phyloP scores from a whole-genome alignment of 2,888 invertebrate species.

The Stomorhina lunata region DNA sequence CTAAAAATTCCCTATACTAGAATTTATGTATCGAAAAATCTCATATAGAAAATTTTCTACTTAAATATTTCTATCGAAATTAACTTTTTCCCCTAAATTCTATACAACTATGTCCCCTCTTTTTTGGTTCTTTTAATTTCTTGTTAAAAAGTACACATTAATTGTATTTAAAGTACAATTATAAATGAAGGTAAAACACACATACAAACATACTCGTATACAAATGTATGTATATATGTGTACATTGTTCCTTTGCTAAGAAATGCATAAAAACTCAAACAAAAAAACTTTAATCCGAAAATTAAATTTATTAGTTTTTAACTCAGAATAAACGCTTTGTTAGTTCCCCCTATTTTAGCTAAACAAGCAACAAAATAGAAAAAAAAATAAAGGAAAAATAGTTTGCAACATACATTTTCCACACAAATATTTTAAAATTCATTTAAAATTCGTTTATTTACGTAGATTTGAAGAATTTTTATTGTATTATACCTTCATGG shows the following conservation, averaged over 20 bases:
- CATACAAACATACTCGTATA: conserved; percentile 10
- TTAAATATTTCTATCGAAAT: neutral
- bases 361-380: conserved; percentile 9
- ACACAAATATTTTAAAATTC: conserved; percentile 28
- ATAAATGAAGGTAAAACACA: neutral
- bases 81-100: neutral
- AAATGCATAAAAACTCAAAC: conserved; percentile 32
- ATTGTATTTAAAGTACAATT: conserved; percentile 50
- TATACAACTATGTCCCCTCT: neutral
- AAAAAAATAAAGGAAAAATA: neutral
- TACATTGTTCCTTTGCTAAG: neutral
- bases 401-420: neutral
- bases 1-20: too few relatives aligned
- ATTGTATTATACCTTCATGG: conserved; percentile 39
- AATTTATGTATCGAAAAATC: too few relatives aligned
- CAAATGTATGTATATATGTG: neutral
- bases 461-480: conserved; percentile 31
- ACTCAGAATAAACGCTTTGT: conserved; percentile 34
- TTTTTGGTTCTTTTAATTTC: conserved; percentile 6
- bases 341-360: neutral
- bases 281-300: conserved; percentile 27
- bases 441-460: conserved; percentile 44
- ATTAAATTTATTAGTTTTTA: conserved; percentile 61
- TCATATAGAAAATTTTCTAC: neutral
- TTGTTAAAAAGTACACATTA: conserved; percentile 44